These are phyloP conservation scores for Trachelus troglodyta DNA, from an alignment of 2,888 invertebrate species.

Conservation along the genomic window DNA sequence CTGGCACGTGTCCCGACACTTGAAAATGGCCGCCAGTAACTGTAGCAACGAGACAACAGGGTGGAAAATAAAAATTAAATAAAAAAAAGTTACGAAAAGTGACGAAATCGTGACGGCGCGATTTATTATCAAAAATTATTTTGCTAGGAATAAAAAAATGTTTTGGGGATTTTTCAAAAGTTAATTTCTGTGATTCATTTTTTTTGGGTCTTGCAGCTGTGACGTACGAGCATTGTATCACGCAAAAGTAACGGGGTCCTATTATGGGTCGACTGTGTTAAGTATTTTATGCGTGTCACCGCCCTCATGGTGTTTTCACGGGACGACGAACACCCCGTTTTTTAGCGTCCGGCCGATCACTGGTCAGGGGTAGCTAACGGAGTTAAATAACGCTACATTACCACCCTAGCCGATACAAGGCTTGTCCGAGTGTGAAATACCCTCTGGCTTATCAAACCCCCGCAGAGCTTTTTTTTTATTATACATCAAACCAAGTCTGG, in stretches of 20 bases:
- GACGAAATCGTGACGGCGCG: neutral
- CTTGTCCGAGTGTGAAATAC: slow-evolving; percentile 66
- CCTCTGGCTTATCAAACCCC: slow-evolving; percentile 62
- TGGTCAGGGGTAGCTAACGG: slow-evolving; percentile 49
- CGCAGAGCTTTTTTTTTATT: slow-evolving; percentile 60
- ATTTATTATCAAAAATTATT: neutral
- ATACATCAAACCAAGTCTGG: slow-evolving; percentile 29
- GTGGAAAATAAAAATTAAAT: neutral
- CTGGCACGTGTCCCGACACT: slow-evolving; percentile 46
- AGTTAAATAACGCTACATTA: slow-evolving; percentile 66
- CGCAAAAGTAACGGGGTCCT: neutral
- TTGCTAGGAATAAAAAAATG: neutral
- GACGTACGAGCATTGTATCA: neutral
- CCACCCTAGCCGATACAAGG: slow-evolving; percentile 57
- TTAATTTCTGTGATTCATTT: neutral
- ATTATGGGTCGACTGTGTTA: neutral
- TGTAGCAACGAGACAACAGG: slow-evolving; percentile 1
- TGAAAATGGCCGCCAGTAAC: neutral
- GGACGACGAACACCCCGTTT: slow-evolving; percentile 59
- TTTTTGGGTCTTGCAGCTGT: neutral
- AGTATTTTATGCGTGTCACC: slow-evolving; percentile 61
- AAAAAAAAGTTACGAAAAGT: neutral
- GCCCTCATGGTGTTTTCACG: slow-evolving; percentile 63
- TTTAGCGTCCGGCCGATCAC: slow-evolving; percentile 35
- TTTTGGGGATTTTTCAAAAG: neutral